Conservation (phyloP, 2,113 vertebrate species). For the Esox niger region DNA sequence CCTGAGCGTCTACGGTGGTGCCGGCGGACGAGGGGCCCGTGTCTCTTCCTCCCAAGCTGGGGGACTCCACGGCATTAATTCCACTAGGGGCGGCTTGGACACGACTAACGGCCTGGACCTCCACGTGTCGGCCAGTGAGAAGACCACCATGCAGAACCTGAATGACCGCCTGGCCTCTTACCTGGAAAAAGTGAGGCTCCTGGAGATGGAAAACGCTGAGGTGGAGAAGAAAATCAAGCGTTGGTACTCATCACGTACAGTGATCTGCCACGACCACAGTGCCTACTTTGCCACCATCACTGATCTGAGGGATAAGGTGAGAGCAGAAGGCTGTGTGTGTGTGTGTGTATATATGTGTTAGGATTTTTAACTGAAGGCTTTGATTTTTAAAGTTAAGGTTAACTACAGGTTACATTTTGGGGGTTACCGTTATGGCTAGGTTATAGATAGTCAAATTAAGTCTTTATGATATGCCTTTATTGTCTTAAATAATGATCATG, state of each 20-base stretch:
- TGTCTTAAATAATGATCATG: too few species aligned
- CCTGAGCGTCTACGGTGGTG: constrained; percentile 64
- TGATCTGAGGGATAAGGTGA: constrained; percentile 65
- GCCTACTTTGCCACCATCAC: constrained; percentile 56
- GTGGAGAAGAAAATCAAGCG: constrained; percentile 68
- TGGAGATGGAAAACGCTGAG: constrained; percentile 61
- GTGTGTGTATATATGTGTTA: too few species aligned
- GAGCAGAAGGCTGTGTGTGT: not conserved
- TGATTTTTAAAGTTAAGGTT: too few species aligned
- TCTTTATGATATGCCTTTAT: too few species aligned
- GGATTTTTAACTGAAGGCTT: too few species aligned
- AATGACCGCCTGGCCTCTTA: constrained; percentile 69
- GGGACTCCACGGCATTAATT: not conserved
- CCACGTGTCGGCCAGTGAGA: constrained; percentile 58
- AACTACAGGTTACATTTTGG: too few species aligned
- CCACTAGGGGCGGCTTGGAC: constrained; percentile 28
- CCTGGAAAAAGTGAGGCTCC: constrained; percentile 66
- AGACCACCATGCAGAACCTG: constrained; percentile 73
- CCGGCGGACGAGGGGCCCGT: constrained; percentile 56
- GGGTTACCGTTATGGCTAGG: too few species aligned
- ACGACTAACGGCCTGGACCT: constrained; percentile 52
- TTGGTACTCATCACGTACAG: constrained; percentile 45
- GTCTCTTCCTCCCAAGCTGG: constrained; percentile 41
- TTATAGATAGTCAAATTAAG: too few species aligned
- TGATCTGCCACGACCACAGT: constrained; percentile 52